Conservation (phyloP, 2,888 invertebrate species). For the Oscheius sp. region DNA sequence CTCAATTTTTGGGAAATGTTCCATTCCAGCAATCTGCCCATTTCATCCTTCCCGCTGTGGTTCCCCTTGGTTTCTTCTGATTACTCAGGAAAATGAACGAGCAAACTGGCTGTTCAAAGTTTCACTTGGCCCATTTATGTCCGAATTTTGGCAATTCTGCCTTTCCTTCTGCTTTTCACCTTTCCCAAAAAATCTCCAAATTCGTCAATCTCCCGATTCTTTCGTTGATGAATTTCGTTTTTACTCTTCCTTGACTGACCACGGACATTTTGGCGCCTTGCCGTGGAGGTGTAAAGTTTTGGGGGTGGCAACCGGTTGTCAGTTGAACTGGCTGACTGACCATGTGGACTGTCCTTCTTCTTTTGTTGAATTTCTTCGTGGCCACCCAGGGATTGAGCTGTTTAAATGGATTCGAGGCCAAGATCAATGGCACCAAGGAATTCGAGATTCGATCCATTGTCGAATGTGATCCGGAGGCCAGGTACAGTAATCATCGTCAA, state of each 20-base stretch:
- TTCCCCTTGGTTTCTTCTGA: no score
- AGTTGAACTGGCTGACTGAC: neutral
- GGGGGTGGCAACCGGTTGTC: slow-evolving; percentile 21
- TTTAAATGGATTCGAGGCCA: slow-evolving; percentile 32
- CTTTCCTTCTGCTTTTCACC: no score
- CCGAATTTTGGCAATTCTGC: no score
- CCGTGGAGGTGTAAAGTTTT: slow-evolving; percentile 14
- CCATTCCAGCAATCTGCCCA: no score
- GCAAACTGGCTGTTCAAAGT: no score
- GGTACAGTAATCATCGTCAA: neutral
- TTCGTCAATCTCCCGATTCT: no score
- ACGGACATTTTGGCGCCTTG: neutral
- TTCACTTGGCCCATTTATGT: no score
- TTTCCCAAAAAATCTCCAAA: no score
- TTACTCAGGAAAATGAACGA: no score
- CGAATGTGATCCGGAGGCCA: slow-evolving; percentile 10
- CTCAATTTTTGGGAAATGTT: no score
- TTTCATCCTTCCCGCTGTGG: no score
- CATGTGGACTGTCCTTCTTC: slow-evolving; percentile 1
- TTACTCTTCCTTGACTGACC: neutral
- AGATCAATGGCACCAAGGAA: slow-evolving; percentile 27
- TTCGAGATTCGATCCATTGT: slow-evolving; percentile 17
- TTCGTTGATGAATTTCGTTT: no score
- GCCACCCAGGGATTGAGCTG: slow-evolving; percentile 9
- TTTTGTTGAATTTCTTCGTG: neutral